These are phyloP conservation scores for Fundulus diaphanus DNA, from an alignment of 2,797 vertebrate species.

Conservation along the genomic window DNA sequence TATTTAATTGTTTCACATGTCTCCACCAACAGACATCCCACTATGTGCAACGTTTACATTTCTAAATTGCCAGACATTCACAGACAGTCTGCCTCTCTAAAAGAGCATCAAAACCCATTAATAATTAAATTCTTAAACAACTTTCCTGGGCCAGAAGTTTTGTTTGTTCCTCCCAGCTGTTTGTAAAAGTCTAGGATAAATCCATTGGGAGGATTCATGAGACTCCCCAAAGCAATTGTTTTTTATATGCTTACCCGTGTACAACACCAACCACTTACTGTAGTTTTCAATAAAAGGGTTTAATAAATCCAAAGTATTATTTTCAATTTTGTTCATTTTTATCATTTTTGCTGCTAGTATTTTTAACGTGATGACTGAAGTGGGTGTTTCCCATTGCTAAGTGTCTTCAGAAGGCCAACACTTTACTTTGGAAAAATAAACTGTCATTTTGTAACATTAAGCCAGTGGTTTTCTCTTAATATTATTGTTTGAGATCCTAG, in stretches of 20 bases:
- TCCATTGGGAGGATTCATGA: not conserved
- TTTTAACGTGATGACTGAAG: no score
- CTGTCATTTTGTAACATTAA: not conserved
- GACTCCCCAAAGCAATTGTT: not conserved
- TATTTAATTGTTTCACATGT: not conserved
- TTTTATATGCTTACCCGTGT: not conserved
- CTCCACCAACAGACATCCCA: not conserved
- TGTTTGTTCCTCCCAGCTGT: not conserved
- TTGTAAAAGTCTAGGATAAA: not conserved
- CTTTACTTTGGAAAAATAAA: no score
- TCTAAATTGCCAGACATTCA: not conserved
- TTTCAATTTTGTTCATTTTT: not conserved
- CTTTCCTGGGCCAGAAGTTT: no score
- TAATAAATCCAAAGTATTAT: not conserved
- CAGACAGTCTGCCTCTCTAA: not conserved
- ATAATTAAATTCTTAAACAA: no score
- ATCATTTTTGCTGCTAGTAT: not conserved
- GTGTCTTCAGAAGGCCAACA: no score
- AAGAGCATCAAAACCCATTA: not conserved
- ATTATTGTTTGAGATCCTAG: not conserved
- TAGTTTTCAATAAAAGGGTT: not conserved
- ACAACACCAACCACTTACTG: not conserved
- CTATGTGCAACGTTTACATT: not conserved
- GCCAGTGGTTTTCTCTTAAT: not conserved
- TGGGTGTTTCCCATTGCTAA: no score